Percentiles rank a stretch among this genome's conserved stretches.
These are phyloP conservation scores for Caenorhabditis sinica DNA, from an alignment of 2,888 invertebrate genomes.

Conservation along the genomic window DNA sequence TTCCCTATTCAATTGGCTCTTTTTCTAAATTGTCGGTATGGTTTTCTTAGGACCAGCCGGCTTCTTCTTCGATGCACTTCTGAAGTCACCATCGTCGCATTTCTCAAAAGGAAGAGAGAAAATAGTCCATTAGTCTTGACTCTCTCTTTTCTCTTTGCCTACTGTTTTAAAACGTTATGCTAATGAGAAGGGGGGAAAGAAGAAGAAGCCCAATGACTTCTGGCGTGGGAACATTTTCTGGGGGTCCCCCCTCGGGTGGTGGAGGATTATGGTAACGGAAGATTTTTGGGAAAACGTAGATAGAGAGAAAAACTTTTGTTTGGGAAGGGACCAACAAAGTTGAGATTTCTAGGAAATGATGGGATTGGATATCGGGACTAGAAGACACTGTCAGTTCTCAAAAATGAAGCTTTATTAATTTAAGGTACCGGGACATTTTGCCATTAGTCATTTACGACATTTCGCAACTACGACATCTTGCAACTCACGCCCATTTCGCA, in stretches of 20 bases:
- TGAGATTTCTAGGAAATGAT: background rate
- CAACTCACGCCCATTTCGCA: too few species aligned
- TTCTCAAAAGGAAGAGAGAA: background rate
- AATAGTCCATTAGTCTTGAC: constrained; percentile 57
- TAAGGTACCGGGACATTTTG: too few species aligned
- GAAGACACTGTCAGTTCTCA: too few species aligned
- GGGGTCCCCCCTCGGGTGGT: background rate
- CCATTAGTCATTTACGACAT: too few species aligned
- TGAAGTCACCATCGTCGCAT: background rate
- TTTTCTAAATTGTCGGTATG: background rate
- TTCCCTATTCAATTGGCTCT: constrained; percentile 7
- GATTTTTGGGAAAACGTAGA: background rate
- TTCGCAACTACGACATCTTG: too few species aligned
- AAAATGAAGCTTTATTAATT: too few species aligned
- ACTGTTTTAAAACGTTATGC: constrained; percentile 61
- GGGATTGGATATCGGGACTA: too few species aligned
- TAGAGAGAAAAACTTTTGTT: background rate
- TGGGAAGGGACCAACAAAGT: background rate
- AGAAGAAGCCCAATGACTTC: constrained; percentile 15
- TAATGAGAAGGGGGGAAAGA: constrained; percentile 44
- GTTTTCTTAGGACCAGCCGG: background rate
- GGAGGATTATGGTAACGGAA: constrained; percentile 51
- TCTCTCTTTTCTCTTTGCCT: constrained; percentile 6
- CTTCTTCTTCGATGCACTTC: background rate
- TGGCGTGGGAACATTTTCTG: constrained; percentile 53